Percentiles rank a stretch among this genome's conserved stretches.
Evolutionary conservation across 2,797 vertebrate species (phyloP).

Genomic region (Mastacembelus armatus): DNA sequence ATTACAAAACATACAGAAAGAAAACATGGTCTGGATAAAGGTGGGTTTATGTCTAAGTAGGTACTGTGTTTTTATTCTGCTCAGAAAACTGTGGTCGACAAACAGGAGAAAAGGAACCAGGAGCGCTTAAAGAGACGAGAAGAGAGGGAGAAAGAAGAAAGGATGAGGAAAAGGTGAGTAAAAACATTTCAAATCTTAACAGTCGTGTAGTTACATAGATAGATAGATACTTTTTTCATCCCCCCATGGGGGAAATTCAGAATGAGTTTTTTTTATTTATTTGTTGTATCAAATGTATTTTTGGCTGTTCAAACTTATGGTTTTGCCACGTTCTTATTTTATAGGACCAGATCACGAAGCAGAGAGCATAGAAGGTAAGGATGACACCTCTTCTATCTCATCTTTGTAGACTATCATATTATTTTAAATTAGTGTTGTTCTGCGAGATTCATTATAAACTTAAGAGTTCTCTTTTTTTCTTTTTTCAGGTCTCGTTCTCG

Average conservation of each 20-base stretch:
- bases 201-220: too few relatives aligned
- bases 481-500: constrained; percentile 89
- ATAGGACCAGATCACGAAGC: constrained; percentile 92
- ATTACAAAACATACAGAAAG: background rate
- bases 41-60: background rate
- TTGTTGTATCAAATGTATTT: too few relatives aligned
- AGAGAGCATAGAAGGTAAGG: constrained; percentile 90
- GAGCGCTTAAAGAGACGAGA: constrained; percentile 94
- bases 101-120: constrained; percentile 96
- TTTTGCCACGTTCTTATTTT: constrained; percentile 1
- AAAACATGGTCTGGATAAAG: background rate
- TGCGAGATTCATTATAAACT: background rate
- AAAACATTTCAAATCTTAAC: background rate
- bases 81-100: constrained; percentile 96
- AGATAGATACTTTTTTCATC: too few relatives aligned
- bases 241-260: too few relatives aligned
- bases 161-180: constrained; percentile 87
- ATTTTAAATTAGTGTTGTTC: background rate
- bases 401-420: background rate
- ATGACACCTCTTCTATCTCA: background rate
- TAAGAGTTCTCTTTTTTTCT: background rate
- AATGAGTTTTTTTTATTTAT: too few relatives aligned
- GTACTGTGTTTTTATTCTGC: background rate
- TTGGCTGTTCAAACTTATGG: background rate
- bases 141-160: constrained; percentile 94